Conservation (phyloP, 2,888 invertebrate species). For the Drosophila neotestacea region DNA sequence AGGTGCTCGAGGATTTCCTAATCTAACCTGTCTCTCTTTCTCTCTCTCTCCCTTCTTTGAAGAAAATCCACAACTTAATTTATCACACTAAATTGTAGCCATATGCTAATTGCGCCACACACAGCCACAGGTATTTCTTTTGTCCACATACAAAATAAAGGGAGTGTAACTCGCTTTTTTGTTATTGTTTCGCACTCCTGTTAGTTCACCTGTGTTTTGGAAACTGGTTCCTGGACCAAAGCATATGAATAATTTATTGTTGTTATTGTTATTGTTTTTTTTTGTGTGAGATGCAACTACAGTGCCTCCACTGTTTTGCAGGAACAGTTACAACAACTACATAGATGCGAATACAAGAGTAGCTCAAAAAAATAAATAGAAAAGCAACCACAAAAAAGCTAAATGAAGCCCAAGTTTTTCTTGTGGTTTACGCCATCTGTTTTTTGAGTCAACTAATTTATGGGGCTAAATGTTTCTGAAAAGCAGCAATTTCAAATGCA, state of each 20-base stretch:
- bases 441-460: constrained; percentile 60
- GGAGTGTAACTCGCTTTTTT: constrained; percentile 1
- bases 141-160: background rate
- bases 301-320: background rate
- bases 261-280: constrained; percentile 38
- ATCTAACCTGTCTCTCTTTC: too few species aligned
- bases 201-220: constrained; percentile 17
- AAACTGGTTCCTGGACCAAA: constrained; percentile 11
- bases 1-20: too few species aligned
- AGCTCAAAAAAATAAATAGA: background rate
- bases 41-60: background rate
- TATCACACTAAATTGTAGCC: background rate
- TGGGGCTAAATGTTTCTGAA: constrained; percentile 40
- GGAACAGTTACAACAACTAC: background rate
- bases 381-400: constrained; percentile 58
- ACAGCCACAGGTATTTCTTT: background rate
- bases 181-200: constrained; percentile 4
- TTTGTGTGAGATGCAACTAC: constrained; percentile 29
- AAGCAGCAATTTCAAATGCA: too few species aligned
- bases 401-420: constrained; percentile 65
- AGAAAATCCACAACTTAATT: background rate
- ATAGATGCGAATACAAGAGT: background rate
- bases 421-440: constrained; percentile 43
- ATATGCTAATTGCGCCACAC: constrained; percentile 16
- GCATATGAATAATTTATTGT: constrained; percentile 60